These are phyloP conservation scores for Hypercompe scribonia DNA, from an alignment of 2,888 invertebrate genomes.

Conservation along the genomic window DNA sequence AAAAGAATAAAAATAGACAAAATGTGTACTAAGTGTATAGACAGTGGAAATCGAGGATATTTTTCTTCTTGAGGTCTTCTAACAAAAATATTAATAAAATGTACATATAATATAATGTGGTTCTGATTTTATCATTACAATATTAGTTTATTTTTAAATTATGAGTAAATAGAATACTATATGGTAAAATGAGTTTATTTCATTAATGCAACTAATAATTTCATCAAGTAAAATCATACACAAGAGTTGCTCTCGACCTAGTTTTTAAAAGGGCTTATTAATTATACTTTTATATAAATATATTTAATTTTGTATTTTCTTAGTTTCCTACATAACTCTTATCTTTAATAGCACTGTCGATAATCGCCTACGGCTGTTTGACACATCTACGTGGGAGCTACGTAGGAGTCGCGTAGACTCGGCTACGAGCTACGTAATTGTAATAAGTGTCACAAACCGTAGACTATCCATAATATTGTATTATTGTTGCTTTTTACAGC, in stretches of 20 bases:
- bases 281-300: not conserved
- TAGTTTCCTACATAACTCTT: not conserved
- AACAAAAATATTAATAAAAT: not conserved
- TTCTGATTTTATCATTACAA: too few relatives aligned
- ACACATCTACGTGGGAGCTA: constrained; percentile 4
- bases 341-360: not conserved
- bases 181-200: too few relatives aligned
- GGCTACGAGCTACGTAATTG: constrained; percentile 10
- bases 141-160: too few relatives aligned
- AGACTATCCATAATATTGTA: not conserved
- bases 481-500: not conserved
- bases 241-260: not conserved
- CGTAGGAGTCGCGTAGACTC: constrained; percentile 6
- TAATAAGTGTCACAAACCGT: not conserved
- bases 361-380: not conserved
- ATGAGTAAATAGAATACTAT: too few relatives aligned
- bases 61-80: not conserved
- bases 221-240: too few relatives aligned
- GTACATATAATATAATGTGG: too few relatives aligned
- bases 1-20: too few relatives aligned
- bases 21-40: too few relatives aligned
- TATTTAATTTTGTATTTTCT: not conserved
- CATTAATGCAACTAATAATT: too few relatives aligned
- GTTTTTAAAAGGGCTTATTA: too few relatives aligned
- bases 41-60: too few relatives aligned